phyloP scores from a whole-genome alignment of 2,888 invertebrate genomes.

The Orchesellides sinensis region DNA sequence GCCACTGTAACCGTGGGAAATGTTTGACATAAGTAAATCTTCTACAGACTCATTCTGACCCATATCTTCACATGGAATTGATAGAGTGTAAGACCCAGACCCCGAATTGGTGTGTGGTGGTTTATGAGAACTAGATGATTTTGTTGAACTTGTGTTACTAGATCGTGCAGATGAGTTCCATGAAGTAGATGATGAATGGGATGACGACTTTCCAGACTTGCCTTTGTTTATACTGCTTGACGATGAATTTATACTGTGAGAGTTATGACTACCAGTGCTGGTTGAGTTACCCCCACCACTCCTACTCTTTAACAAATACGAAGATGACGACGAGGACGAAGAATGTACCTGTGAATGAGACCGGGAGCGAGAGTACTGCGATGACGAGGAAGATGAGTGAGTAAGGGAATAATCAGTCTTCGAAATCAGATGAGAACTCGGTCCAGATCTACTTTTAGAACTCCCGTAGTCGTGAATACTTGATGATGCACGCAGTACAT shows the following conservation, averaged over 20 bases:
- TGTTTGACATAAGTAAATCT: slow-evolving; percentile 60
- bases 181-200: neutral
- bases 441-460: slow-evolving; percentile 43
- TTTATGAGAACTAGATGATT: slow-evolving; percentile 35
- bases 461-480: too few relatives aligned
- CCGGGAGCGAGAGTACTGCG: slow-evolving; percentile 39
- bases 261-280: slow-evolving; percentile 8
- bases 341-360: slow-evolving; percentile 29
- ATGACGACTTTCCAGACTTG: slow-evolving; percentile 40
- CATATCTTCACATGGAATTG: slow-evolving; percentile 71
- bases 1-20: slow-evolving; percentile 18
- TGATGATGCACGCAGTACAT: slow-evolving; percentile 17
- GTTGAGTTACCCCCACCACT: slow-evolving; percentile 7
- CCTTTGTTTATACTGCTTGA: slow-evolving; percentile 19
- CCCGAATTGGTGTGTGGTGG: neutral
- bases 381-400: slow-evolving; percentile 22
- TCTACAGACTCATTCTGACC: slow-evolving; percentile 71
- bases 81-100: slow-evolving; percentile 67
- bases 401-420: slow-evolving; percentile 54
- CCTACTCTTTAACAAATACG: slow-evolving; percentile 35
- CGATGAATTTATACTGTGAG: neutral
- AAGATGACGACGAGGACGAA: slow-evolving; percentile 6
- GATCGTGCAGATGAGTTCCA: slow-evolving; percentile 19
- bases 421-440: slow-evolving; percentile 12
- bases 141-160: neutral